Base-by-base conservation (phyloP, 2,888 invertebrate genomes). In the Scrobipalpa atriplicella region DNA sequence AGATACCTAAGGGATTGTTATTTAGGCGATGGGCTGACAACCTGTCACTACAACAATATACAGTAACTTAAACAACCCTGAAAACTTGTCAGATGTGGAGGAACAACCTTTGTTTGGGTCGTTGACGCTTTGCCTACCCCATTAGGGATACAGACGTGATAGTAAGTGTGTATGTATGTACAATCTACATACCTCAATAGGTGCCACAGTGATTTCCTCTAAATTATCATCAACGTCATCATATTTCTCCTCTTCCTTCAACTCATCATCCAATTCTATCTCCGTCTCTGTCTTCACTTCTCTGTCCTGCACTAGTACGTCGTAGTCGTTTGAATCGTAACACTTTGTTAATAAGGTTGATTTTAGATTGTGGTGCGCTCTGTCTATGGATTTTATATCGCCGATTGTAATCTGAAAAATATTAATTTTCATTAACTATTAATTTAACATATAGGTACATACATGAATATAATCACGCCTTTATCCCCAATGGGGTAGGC, bases 331-430 rank as follows among this genome's bases (percentile, higher is more conserved):
- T 0, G 73, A 70, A 0, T 85, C 82, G 29, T 74, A 79, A 1
- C 78, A 70, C 68, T 79, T 83, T 9, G 78, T 73, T 13, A 80
- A 71, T 3, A 91, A 69, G 0, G 61, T 67, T 0, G 86, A 76
- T 60, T 74, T 76, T 0, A 90, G 70, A 0, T 78, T 69, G 29
- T 77, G 73, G 0, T 79, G 74, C 0, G 70, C 64, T 3, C 85
- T 68, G 38, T 81, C 81, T n/a, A 89, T 76, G 0, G 83, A 78
- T 69, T 83, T 85, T 16, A 90, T 74, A 7, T 86, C 85, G 6
- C 79, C 74, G 11, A 86, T 69, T 70, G 84, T 84, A 29, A 90
- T 75, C 90, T 89, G 81, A n/a, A 43, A 43, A 3, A 47, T 43
- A n/a, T 56, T 2, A 39, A 36, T 7, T 36, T 2, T 5, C 39